These are phyloP conservation scores for Drosophila azteca DNA, from an alignment of 1,140 invertebrate species.

Conservation along the genomic window DNA sequence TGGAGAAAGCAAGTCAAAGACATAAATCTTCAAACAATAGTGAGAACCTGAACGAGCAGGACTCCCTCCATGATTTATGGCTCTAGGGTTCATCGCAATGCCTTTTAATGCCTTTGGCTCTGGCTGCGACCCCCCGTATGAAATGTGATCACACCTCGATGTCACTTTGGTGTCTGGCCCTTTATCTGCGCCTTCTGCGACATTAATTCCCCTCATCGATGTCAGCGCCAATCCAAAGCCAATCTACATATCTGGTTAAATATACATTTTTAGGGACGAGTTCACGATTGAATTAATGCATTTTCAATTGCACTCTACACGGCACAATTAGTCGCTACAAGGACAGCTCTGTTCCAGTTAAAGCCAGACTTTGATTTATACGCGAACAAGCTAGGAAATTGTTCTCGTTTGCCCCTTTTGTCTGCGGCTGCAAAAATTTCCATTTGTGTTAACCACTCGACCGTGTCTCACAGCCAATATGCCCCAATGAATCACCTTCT, in stretches of 20 bases:
- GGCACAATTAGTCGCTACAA: constrained; percentile 6
- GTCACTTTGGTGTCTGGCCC: constrained; percentile 33
- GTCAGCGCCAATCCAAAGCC: constrained; percentile 12
- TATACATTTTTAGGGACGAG: background rate
- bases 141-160: constrained; percentile 53
- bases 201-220: constrained; percentile 9
- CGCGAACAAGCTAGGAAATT: too few species aligned
- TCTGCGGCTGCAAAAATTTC: too few species aligned
- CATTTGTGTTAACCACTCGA: too few species aligned
- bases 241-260: constrained; percentile 44
- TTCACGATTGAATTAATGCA: background rate
- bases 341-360: too few species aligned
- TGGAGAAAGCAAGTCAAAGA: constrained; percentile 16
- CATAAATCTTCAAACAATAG: constrained; percentile 49
- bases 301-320: background rate
- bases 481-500: too few species aligned
- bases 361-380: too few species aligned
- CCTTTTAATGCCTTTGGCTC: constrained; percentile 30
- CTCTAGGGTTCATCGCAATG: constrained; percentile 45
- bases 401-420: too few species aligned
- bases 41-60: constrained; percentile 5
- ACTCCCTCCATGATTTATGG: too few species aligned
- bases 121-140: constrained; percentile 2
- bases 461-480: too few species aligned
- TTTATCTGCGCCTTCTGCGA: too few species aligned